Evolutionary conservation across 2,113 vertebrate genomes (phyloP).

Genomic region (Bos taurus): DNA sequence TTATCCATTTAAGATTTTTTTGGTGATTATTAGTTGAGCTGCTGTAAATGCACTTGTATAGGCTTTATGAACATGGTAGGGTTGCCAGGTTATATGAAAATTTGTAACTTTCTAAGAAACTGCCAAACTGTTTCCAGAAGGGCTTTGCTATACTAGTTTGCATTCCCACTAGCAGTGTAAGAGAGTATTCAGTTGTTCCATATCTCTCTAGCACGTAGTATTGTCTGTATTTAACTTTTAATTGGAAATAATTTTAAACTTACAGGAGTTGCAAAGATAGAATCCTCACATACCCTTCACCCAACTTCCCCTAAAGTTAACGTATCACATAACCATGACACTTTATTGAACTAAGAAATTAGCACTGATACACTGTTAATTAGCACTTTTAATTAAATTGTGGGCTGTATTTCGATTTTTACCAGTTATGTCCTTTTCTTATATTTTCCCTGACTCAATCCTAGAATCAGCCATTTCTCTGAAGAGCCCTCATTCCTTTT

Average conservation of each 20-base stretch:
- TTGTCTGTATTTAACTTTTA: neutral
- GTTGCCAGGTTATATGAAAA: neutral
- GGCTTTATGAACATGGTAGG: neutral
- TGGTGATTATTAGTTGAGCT: neutral
- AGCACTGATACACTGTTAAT: neutral
- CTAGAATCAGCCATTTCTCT: neutral
- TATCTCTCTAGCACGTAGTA: neutral
- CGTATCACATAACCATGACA: neutral
- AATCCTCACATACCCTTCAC: neutral
- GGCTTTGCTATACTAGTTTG: neutral
- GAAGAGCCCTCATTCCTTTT: neutral
- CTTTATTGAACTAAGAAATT: neutral
- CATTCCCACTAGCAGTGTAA: neutral
- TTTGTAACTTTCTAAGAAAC: neutral
- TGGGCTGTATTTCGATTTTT: neutral
- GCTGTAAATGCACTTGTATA: neutral
- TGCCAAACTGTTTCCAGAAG: neutral
- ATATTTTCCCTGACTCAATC: neutral
- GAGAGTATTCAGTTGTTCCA: neutral
- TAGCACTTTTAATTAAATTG: neutral
- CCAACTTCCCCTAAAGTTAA: neutral
- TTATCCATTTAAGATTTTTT: neutral
- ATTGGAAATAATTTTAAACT: slow-evolving; percentile 21
- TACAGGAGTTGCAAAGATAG: neutral
- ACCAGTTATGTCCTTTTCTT: neutral